Conservation (phyloP, 2,113 vertebrate genomes). For the Podocnemis expansa region DNA sequence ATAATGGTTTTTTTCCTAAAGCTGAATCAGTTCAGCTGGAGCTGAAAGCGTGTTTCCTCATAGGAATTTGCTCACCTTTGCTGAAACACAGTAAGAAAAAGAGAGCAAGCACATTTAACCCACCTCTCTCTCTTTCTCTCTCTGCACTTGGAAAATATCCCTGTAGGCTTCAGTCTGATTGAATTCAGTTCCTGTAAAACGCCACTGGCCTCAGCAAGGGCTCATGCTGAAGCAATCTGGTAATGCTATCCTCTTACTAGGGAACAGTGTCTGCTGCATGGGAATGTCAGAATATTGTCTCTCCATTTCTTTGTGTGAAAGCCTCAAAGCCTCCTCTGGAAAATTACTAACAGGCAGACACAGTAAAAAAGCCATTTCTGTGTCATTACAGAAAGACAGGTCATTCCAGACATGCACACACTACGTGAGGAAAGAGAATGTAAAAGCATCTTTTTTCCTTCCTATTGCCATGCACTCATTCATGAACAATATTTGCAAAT, state of each 20-base stretch:
- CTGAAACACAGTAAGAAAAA: conserved; percentile 39
- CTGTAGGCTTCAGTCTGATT: conserved; percentile 34
- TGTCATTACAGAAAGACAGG: neutral
- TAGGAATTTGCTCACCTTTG: conserved; percentile 61
- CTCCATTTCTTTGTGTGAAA: conserved; percentile 57
- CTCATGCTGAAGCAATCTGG: conserved; percentile 65
- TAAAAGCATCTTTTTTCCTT: neutral
- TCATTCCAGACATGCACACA: neutral
- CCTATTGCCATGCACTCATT: neutral
- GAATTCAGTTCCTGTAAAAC: conserved; percentile 42
- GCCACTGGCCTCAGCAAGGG: conserved; percentile 25
- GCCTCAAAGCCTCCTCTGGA: conserved; percentile 58
- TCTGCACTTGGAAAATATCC: conserved; percentile 38
- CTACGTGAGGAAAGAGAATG: neutral
- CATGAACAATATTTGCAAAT: neutral
- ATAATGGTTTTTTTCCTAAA: conserved; percentile 51
- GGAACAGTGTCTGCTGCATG: conserved; percentile 24
- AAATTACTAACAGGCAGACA: conserved; percentile 51
- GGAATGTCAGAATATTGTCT: conserved; percentile 22
- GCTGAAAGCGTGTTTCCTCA: conserved; percentile 59
- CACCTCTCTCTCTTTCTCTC: conserved; percentile 3
- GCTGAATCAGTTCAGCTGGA: conserved; percentile 53
- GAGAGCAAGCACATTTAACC: conserved; percentile 8
- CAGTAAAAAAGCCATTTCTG: conserved; percentile 22
- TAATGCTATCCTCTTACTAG: conserved; percentile 65